These are phyloP conservation scores for Prosapia bicincta DNA, from an alignment of 2,888 invertebrate species.

Conservation along the genomic window DNA sequence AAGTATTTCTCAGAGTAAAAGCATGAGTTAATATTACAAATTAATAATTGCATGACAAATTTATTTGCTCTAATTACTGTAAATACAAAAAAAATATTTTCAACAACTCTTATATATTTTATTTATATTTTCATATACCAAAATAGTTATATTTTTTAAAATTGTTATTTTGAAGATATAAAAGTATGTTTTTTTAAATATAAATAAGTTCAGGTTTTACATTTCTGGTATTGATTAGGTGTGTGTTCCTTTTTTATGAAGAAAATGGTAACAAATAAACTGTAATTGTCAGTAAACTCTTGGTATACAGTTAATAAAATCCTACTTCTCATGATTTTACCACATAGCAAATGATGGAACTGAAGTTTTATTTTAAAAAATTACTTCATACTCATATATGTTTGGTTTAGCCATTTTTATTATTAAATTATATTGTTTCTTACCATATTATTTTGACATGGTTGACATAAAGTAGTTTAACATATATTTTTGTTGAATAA, in stretches of 20 bases:
- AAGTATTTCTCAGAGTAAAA: too few relatives aligned
- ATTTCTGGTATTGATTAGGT: not conserved
- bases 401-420: too few relatives aligned
- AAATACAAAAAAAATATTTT: not conserved
- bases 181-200: not conserved
- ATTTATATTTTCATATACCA: not conserved
- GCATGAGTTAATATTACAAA: too few relatives aligned
- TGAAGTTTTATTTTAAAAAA: too few relatives aligned
- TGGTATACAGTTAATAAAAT: not conserved
- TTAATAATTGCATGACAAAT: too few relatives aligned
- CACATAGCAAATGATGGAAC: too few relatives aligned
- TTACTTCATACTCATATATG: too few relatives aligned
- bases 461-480: too few relatives aligned
- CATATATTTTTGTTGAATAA: too few relatives aligned
- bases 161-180: not conserved
- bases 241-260: not conserved
- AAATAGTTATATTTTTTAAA: not conserved
- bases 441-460: too few relatives aligned
- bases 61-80: too few relatives aligned
- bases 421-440: too few relatives aligned
- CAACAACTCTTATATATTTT: not conserved
- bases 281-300: not conserved
- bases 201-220: not conserved
- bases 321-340: not conserved
- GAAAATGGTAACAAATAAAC: not conserved